Conservation (phyloP, 1,140 invertebrate species). For the Schlechtendalia chinensis region DNA sequence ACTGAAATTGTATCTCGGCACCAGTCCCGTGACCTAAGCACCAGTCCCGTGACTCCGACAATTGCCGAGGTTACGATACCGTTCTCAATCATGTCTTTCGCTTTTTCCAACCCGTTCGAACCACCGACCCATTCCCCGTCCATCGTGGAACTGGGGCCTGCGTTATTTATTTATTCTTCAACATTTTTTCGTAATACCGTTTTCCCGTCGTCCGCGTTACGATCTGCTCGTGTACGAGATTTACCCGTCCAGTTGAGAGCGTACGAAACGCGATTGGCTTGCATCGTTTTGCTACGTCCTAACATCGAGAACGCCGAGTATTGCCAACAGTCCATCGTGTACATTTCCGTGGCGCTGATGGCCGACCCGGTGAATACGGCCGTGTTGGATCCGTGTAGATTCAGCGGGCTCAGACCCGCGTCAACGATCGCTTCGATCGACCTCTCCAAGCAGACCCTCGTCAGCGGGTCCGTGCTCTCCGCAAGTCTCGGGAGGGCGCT, state of each 20-base stretch:
- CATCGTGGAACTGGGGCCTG: conserved; percentile 72
- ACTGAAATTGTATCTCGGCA: conserved; percentile 65
- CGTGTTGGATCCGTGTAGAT: conserved; percentile 13
- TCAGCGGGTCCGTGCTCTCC: conserved; percentile 51
- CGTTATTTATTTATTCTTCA: not conserved
- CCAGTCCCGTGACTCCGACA: conserved; percentile 65
- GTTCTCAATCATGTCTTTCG: conserved; percentile 63
- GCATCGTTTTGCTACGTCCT: conserved; percentile 66
- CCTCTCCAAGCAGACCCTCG: conserved; percentile 46
- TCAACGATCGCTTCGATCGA: conserved; percentile 50
- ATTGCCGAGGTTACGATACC: conserved; percentile 69
- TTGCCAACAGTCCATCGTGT: accelerated
- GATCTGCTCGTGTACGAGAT: too few relatives aligned
- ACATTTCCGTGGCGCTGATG: not conserved
- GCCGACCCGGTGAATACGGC: not conserved
- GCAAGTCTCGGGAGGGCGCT: conserved; percentile 52
- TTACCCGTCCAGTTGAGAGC: conserved; percentile 39
- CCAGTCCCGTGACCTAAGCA: conserved; percentile 63
- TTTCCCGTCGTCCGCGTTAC: too few relatives aligned
- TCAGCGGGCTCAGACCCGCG: not conserved
- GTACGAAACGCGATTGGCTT: conserved; percentile 63
- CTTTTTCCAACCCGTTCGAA: conserved; percentile 65
- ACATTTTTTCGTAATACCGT: not conserved
- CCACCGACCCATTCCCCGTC: conserved; percentile 69
- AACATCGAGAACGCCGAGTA: conserved; percentile 56